phyloP scores from a whole-genome alignment of 64 coral and sea anemone genomes.

The Montipora capricornis region DNA sequence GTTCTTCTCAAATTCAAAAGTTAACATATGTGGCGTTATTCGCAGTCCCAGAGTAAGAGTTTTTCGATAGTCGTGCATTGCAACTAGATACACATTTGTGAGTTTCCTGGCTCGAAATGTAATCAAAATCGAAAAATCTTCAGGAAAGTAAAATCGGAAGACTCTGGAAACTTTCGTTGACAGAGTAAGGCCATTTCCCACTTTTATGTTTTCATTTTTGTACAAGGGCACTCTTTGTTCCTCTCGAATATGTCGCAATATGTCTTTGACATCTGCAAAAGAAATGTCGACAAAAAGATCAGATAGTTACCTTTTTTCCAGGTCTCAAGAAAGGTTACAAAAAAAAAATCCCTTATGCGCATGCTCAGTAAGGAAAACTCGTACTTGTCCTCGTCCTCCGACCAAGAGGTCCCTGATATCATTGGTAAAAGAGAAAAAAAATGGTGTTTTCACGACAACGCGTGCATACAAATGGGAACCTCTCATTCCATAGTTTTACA shows the following conservation, averaged over 20 bases:
- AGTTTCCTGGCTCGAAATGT: constrained; percentile 65
- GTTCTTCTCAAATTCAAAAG: constrained; percentile 75
- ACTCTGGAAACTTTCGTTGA: constrained; percentile 59
- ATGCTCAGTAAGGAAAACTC: too few species aligned
- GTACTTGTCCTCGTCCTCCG: too few species aligned
- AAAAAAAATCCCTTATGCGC: too few species aligned
- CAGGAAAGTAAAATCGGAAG: constrained; percentile 79
- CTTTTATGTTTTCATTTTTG: constrained; percentile 13
- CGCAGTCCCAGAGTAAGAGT: constrained; percentile 66
- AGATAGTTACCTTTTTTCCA: too few species aligned
- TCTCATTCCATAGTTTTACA: too few species aligned
- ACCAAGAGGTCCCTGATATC: too few species aligned
- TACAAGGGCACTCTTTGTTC: background rate
- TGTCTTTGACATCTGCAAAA: constrained; percentile 17
- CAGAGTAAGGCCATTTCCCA: constrained; percentile 26
- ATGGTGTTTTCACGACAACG: too few species aligned
- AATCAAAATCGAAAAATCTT: constrained; percentile 77
- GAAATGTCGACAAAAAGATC: background rate
- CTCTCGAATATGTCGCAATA: constrained; percentile 14
- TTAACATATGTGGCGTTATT: constrained; percentile 55
- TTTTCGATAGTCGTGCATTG: constrained; percentile 60
- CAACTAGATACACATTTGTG: constrained; percentile 71
- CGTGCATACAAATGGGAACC: too few species aligned
- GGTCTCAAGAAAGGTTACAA: too few species aligned
- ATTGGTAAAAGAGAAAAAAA: too few species aligned